Evolutionary conservation across 53 echinoderm and acorn worm genomes (phyloP).

Genomic region (Luidia sarsii): DNA sequence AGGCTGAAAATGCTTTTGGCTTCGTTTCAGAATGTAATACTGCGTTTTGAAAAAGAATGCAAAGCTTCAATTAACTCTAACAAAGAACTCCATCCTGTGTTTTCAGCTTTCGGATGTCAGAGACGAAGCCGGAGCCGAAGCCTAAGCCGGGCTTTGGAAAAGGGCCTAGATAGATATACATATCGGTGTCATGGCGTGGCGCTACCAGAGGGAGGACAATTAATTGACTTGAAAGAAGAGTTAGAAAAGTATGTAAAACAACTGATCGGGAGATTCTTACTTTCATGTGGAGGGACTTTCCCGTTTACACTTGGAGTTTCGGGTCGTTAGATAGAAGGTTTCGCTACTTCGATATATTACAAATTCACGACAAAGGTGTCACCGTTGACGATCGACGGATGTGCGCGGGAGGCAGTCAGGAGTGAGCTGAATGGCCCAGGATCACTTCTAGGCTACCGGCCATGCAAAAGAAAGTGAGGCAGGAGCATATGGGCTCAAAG

Average conservation of each 20-base stretch:
- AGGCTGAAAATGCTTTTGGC: no score
- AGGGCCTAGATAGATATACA: no score
- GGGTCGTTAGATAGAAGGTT: slow-evolving; percentile 12
- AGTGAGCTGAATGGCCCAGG: slow-evolving; percentile 11
- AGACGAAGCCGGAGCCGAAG: no score
- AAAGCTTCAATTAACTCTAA: no score
- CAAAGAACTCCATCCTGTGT: no score
- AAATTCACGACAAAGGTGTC: slow-evolving; percentile 1
- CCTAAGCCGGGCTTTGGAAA: no score
- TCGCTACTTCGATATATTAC: not conserved
- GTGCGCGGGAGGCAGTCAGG: slow-evolving; percentile 6
- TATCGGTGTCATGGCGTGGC: no score
- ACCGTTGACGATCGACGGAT: not conserved
- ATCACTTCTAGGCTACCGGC: slow-evolving; percentile 8
- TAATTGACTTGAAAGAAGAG: slow-evolving; percentile 9
- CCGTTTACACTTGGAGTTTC: slow-evolving; percentile 12
- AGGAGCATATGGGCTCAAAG: slow-evolving; percentile 17
- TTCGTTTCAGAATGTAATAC: no score
- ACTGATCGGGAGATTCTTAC: not conserved
- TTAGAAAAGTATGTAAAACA: slow-evolving; percentile 3
- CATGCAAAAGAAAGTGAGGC: slow-evolving; percentile 14
- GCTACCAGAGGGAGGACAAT: slow-evolving; percentile 6
- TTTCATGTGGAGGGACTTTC: slow-evolving; percentile 9
- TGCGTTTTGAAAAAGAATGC: no score
- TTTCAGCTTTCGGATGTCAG: no score